phyloP scores from a whole-genome alignment of 2,888 invertebrate genomes.

The Macrosiphum euphorbiae region DNA sequence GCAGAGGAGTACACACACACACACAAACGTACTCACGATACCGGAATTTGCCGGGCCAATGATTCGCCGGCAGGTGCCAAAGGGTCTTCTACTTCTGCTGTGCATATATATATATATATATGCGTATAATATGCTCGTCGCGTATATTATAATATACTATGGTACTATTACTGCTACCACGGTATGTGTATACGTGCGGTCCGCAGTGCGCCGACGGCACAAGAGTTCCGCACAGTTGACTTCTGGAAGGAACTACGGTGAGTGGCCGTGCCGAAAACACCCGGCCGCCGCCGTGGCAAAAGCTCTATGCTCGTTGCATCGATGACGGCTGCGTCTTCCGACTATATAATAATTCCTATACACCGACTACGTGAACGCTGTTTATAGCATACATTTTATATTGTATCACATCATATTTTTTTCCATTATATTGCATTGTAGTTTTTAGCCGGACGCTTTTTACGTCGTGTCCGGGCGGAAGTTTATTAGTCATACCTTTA shows the following conservation, averaged over 20 bases:
- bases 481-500: not conserved
- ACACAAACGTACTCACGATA: not conserved
- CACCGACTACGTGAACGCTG: not conserved
- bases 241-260: slow-evolving; percentile 62
- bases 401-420: not conserved
- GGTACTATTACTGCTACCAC: not conserved
- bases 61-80: slow-evolving; percentile 58
- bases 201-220: slow-evolving; percentile 19
- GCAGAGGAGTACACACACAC: not conserved
- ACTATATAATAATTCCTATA: slow-evolving; percentile 1
- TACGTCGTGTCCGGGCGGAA: not conserved
- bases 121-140: not conserved
- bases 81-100: slow-evolving; percentile 10
- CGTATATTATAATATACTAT: not conserved
- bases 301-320: not conserved
- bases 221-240: slow-evolving; percentile 63
- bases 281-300: slow-evolving; percentile 52
- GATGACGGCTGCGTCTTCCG: slow-evolving; percentile 15
- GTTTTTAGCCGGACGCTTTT: not conserved
- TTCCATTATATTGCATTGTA: not conserved
- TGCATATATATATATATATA: too few species aligned
- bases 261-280: slow-evolving; percentile 55
- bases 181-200: not conserved
- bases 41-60: slow-evolving; percentile 63
- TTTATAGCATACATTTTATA: not conserved